Conservation (phyloP, 2,797 vertebrate species). For the Euphonia xanthogaster region DNA sequence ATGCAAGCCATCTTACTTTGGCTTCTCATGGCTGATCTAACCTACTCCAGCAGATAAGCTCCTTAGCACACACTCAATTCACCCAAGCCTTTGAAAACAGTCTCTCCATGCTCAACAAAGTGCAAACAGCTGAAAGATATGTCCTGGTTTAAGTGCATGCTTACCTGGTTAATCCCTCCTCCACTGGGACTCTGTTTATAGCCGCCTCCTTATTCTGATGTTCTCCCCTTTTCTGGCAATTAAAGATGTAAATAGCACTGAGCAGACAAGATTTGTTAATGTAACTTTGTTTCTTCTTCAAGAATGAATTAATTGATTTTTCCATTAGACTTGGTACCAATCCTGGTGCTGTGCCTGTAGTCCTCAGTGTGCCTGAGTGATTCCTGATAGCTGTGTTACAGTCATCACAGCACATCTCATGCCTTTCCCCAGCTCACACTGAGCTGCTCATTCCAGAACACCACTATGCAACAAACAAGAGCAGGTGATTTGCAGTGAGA, state of each 20-base stretch:
- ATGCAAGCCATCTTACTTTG: background rate
- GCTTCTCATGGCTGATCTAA: background rate
- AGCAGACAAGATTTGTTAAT: background rate
- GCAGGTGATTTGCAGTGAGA: background rate
- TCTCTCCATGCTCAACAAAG: background rate
- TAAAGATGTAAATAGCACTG: background rate
- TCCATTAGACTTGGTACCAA: background rate
- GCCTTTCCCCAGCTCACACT: background rate
- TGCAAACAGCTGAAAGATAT: background rate
- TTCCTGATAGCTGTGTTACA: background rate
- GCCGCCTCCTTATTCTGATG: accelerated
- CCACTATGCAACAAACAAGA: background rate
- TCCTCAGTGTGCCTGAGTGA: background rate
- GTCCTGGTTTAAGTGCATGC: background rate
- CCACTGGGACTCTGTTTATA: accelerated
- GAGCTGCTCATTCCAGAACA: background rate
- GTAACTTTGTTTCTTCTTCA: background rate
- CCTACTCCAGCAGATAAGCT: background rate
- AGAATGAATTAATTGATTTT: background rate
- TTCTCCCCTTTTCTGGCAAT: background rate
- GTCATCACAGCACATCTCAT: background rate
- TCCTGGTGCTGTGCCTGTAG: background rate
- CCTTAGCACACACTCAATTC: background rate
- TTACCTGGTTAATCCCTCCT: background rate
- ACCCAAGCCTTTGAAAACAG: background rate